Percentiles rank a stretch among this genome's conserved stretches.
phyloP scores from a whole-genome alignment of 2,113 vertebrate species.

The Amblyopsis rosae region DNA sequence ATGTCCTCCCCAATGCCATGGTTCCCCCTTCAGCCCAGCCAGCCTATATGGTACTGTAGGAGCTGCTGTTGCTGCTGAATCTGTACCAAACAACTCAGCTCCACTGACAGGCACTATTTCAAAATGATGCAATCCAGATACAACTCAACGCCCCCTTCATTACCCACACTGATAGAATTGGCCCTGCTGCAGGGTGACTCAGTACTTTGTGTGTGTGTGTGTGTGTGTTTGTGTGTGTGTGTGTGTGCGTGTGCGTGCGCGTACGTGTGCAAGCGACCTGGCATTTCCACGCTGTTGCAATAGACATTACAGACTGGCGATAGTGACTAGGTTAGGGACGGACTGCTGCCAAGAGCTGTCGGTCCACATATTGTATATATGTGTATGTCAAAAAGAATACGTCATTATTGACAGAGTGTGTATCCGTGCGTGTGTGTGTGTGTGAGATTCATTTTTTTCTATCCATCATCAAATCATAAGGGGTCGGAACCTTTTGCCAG shows the following conservation, averaged over 20 bases:
- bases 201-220: constrained; percentile 17
- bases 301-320: constrained; percentile 26
- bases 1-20: constrained; percentile 36
- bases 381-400: neutral
- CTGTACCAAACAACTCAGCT: constrained; percentile 56
- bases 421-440: neutral
- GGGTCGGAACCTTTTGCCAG: neutral
- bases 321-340: constrained; percentile 20
- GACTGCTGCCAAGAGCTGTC: constrained; percentile 13
- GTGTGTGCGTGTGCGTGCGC: neutral
- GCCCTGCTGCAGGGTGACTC: constrained; percentile 39
- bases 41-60: neutral
- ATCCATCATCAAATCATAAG: neutral
- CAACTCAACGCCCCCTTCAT: constrained; percentile 58
- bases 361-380: constrained; percentile 39
- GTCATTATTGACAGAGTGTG: neutral
- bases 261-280: neutral
- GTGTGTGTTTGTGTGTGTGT: constrained; percentile 6
- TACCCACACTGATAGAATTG: constrained; percentile 15
- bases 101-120: constrained; percentile 31
- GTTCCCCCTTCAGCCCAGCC: constrained; percentile 25
- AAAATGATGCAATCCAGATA: constrained; percentile 59
- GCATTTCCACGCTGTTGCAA: constrained; percentile 37
- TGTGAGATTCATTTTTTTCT: constrained; percentile 17
- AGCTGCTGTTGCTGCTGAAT: constrained; percentile 43